Percentiles rank a stretch among this genome's conserved stretches.
Conservation (phyloP, 2,797 vertebrate genomes). For the Xiphorhynchus erythropygius region DNA sequence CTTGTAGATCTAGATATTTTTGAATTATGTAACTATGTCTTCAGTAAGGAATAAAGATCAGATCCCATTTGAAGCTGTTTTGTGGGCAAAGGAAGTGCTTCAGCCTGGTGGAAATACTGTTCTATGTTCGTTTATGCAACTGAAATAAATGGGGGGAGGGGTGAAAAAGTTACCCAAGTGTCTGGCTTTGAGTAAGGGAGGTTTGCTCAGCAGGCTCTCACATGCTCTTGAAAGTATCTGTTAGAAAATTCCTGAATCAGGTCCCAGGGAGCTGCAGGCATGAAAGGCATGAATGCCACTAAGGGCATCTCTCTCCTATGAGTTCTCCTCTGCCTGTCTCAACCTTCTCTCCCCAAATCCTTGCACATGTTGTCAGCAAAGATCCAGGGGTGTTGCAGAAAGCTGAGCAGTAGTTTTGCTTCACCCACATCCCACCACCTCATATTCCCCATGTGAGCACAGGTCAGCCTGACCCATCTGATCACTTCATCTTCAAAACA, state of each 20-base stretch:
- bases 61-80: neutral
- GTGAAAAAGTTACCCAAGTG: neutral
- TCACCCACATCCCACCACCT: neutral
- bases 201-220: constrained; percentile 28
- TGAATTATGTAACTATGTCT: rapidly evolving
- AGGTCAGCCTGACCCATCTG: neutral
- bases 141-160: neutral
- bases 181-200: neutral
- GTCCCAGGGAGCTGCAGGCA: constrained; percentile 36
- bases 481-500: neutral
- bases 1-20: neutral
- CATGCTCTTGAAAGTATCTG: constrained; percentile 26
- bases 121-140: neutral
- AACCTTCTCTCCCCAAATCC: neutral
- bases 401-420: neutral
- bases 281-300: constrained; percentile 44
- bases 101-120: neutral
- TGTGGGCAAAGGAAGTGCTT: neutral
- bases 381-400: neutral
- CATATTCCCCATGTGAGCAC: rapidly evolving
- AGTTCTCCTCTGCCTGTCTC: neutral
- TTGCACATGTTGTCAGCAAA: neutral
- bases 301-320: neutral
- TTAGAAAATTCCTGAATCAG: constrained; percentile 53
- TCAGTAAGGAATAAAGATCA: neutral